Base-by-base conservation (phyloP, 1,140 invertebrate species). In the Aphelenchoides fujianensis region DNA sequence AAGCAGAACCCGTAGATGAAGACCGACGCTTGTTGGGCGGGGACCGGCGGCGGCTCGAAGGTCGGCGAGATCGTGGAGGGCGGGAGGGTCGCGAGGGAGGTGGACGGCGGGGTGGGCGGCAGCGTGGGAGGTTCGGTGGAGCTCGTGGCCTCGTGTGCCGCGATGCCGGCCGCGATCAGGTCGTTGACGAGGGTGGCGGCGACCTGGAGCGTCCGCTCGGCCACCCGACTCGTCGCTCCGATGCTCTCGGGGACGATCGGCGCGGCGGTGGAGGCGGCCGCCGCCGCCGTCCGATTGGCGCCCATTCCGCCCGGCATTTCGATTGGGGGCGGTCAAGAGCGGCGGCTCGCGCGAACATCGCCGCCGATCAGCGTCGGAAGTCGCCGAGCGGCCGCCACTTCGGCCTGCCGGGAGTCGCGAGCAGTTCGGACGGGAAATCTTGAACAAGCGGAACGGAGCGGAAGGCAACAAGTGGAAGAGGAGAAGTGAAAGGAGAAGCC, bases 1-100 rank as follows among this genome's bases (percentile, higher is more conserved):
- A 70, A 32, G 36, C 69, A 70, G 28, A 70, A 70, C 27, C 70
- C 71, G 37, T 73, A 73, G 41, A 73, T 59, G 41, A 53, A 73
- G 9, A 74, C 35, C 0, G 52, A 35, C 7, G 71, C 36, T 16
- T 73, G 71, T 12, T 68, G 67, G 23, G 5, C 7, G 7, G 32
- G 27, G 7, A 59, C 62, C 16, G 62, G 62, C n/a, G 61, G 31
- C 31, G 30, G 62, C 30, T 5, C 5, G 34, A 7, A 27, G 5
- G 23, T 59, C 34, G 55, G 19, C 7, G 55, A 5, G 12, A 59
- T 16, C 7, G 55, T 59, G 34, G 5, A 7, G 5, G 23, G 28
- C 41, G 23, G 12, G 12, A 23, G 12, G 28, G 55, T 59, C 7
- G 12, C 23, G 55, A 59, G 5, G 5, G 23, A 59, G 28, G 55